These are phyloP conservation scores for Unio delphinus DNA, from an alignment of 2,888 invertebrate species.

Conservation along the genomic window DNA sequence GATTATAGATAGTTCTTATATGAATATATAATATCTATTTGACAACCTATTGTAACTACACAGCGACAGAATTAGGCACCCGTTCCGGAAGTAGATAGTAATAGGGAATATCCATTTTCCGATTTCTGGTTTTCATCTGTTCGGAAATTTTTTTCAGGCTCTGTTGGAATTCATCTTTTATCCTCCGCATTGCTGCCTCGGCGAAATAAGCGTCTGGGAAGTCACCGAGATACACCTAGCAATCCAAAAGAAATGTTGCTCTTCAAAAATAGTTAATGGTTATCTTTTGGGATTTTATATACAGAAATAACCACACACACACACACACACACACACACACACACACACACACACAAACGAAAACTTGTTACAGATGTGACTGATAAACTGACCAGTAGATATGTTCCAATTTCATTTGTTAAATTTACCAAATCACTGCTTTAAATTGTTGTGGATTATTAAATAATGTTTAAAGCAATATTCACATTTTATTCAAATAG, in stretches of 20 bases:
- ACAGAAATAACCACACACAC: no score
- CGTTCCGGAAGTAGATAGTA: slow-evolving; percentile 28
- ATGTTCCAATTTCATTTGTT: no score
- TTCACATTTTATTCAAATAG: no score
- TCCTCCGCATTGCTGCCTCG: slow-evolving; percentile 19
- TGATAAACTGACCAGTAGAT: no score
- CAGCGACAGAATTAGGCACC: slow-evolving; percentile 28
- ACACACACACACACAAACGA: no score
- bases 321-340: no score
- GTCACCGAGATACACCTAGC: slow-evolving; percentile 26
- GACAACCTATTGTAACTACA: slow-evolving; percentile 1
- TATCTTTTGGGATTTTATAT: background rate
- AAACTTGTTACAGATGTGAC: no score
- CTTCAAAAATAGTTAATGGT: background rate
- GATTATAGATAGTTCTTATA: no score
- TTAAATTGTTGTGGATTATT: no score
- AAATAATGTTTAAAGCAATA: no score
- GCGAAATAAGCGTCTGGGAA: slow-evolving; percentile 26
- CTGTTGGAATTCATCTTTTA: slow-evolving; percentile 23
- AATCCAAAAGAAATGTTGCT: background rate
- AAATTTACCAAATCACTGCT: no score
- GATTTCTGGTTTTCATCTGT: slow-evolving; percentile 22
- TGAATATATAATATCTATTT: no score
- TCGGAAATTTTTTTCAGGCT: slow-evolving; percentile 19
- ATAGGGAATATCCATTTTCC: slow-evolving; percentile 24